These are phyloP conservation scores for Melitaea athalia DNA, from an alignment of 2,888 invertebrate genomes.

Conservation along the genomic window DNA sequence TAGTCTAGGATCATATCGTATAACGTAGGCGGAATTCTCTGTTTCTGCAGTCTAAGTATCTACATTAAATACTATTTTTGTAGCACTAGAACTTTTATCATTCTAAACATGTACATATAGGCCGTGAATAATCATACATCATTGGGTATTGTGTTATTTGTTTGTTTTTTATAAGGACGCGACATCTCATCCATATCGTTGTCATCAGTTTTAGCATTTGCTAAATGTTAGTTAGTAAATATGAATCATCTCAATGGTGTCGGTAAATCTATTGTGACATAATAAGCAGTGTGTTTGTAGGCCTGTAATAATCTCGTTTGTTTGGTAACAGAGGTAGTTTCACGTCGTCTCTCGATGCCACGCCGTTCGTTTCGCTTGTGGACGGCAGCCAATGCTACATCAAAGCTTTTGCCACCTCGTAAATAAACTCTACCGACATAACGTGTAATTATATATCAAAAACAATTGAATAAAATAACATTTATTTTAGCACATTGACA, in stretches of 20 bases:
- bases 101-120: background rate
- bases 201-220: background rate
- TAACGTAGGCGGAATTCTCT: slow-evolving; percentile 41
- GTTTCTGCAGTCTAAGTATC: slow-evolving; percentile 34
- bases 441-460: slow-evolving; percentile 50
- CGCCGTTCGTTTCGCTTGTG: slow-evolving; percentile 50
- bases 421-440: slow-evolving; percentile 57
- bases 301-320: slow-evolving; percentile 40
- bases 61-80: slow-evolving; percentile 32
- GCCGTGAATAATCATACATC: background rate
- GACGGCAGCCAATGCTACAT: slow-evolving; percentile 65
- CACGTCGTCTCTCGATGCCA: slow-evolving; percentile 38
- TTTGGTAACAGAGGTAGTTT: slow-evolving; percentile 46
- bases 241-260: slow-evolving; percentile 25
- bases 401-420: slow-evolving; percentile 69
- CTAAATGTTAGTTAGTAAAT: slow-evolving; percentile 4
- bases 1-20: slow-evolving; percentile 42
- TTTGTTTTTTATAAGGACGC: background rate
- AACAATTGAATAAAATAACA: slow-evolving; percentile 40
- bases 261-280: slow-evolving; percentile 36
- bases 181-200: background rate
- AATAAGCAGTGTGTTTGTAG: slow-evolving; percentile 33
- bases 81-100: slow-evolving; percentile 4
- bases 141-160: background rate
- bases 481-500: slow-evolving; percentile 42